Percentiles rank a stretch among this genome's conserved stretches.
phyloP scores from a whole-genome alignment of 1,140 invertebrate genomes.

The Listronotus bonariensis region DNA sequence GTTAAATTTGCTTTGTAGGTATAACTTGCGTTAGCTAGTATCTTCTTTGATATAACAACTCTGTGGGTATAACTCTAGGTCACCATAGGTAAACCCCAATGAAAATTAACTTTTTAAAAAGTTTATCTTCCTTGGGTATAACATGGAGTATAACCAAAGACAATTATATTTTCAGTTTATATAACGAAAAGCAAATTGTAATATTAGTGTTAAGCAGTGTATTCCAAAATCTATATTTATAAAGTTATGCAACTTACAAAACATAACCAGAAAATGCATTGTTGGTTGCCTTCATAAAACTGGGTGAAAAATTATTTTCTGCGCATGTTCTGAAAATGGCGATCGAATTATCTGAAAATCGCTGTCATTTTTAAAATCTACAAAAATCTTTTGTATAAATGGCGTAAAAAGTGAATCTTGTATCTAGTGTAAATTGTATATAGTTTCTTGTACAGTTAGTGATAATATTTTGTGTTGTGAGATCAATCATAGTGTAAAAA shows the following conservation, averaged over 20 bases:
- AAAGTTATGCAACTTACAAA: not conserved
- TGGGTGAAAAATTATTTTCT: not conserved
- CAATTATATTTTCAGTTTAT: too few species aligned
- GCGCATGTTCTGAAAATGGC: slow-evolving; percentile 53
- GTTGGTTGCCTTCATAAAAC: not conserved
- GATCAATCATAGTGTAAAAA: slow-evolving; percentile 49
- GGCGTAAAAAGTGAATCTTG: slow-evolving; percentile 52
- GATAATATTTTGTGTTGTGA: slow-evolving; percentile 57
- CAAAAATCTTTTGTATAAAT: slow-evolving; percentile 55
- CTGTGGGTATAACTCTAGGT: too few species aligned
- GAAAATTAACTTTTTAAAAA: too few species aligned
- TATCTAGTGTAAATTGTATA: slow-evolving; percentile 56
- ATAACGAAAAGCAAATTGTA: too few species aligned
- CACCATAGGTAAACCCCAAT: too few species aligned
- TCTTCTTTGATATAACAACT: too few species aligned
- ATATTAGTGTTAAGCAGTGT: too few species aligned
- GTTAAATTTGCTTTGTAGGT: too few species aligned
- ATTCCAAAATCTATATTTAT: too few species aligned
- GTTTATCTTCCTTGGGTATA: too few species aligned
- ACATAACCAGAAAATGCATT: slow-evolving; percentile 4
- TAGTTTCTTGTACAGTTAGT: slow-evolving; percentile 58
- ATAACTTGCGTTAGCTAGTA: too few species aligned
- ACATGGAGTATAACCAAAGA: too few species aligned
- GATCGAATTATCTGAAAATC: slow-evolving; percentile 49
- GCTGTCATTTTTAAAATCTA: slow-evolving; percentile 56